These are phyloP conservation scores for Cylindroiulus punctatus DNA, from an alignment of 2,888 invertebrate genomes.

Conservation along the genomic window DNA sequence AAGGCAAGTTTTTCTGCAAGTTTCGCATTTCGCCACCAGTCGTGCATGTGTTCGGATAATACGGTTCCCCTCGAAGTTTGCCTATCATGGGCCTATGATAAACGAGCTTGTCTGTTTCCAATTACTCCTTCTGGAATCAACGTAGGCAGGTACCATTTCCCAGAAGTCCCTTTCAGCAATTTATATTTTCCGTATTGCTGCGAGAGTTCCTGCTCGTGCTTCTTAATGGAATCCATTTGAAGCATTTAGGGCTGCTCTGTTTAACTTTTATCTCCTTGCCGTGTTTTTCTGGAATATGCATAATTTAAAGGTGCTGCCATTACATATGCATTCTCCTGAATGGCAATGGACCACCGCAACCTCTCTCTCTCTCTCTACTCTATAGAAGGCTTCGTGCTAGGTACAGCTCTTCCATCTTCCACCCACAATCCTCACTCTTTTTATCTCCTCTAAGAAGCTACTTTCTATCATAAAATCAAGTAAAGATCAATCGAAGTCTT, in stretches of 20 bases:
- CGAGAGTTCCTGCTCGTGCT: slow-evolving; percentile 26
- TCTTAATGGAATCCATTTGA: slow-evolving; percentile 42
- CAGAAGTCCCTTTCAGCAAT: slow-evolving; percentile 37
- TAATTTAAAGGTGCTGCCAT: slow-evolving; percentile 42
- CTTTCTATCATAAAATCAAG: slow-evolving; percentile 42
- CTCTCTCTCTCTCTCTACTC: background rate
- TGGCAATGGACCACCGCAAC: slow-evolving; percentile 26
- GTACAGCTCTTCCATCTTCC: background rate
- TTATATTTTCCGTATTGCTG: slow-evolving; percentile 38
- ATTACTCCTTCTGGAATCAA: slow-evolving; percentile 33
- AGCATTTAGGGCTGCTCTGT: slow-evolving; percentile 42
- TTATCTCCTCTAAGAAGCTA: slow-evolving; percentile 34
- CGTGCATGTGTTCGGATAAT: background rate
- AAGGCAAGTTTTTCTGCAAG: background rate
- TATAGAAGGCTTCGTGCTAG: background rate
- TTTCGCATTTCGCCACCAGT: background rate
- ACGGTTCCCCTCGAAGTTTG: background rate
- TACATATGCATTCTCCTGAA: slow-evolving; percentile 1
- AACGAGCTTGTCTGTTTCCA: slow-evolving; percentile 34
- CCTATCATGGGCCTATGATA: slow-evolving; percentile 8
- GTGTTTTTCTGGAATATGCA: slow-evolving; percentile 42
- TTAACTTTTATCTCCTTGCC: slow-evolving; percentile 38
- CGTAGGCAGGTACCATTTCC: slow-evolving; percentile 38
- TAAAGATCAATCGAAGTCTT: slow-evolving; percentile 38
- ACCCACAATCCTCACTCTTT: slow-evolving; percentile 32